Evolutionary conservation across 2,797 vertebrate genomes (phyloP), one percentile per base, ranked within the genome.

Genomic region (Toxotes lorentzi): DNA sequence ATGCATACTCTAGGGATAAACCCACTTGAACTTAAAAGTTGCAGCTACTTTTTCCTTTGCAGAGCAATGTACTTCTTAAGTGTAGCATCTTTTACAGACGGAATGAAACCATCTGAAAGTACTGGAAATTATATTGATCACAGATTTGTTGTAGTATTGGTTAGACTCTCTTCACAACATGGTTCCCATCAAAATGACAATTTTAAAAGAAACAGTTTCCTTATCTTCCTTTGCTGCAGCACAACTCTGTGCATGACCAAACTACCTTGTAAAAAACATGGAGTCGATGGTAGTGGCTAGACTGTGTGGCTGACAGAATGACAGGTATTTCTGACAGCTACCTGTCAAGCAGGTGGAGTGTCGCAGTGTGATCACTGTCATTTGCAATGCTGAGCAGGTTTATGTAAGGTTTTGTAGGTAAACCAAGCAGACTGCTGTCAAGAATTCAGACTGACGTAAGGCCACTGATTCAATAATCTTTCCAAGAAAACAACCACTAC

Each of bases 381-480:
- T 91, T 92, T 91, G 86, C 84, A 90, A 88, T 90, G 88, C 82
- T 81, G 81, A 90, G 40, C 83, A 88, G 83, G 82, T 88, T 87
- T 80, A 83, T 62, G 60, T 58, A 71, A 76, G 67, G 74, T 68
- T 71, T 58, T 70, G 63, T 41, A 34, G 70, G 75, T 76, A 87
- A 90, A 89, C 69, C 79, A 63, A 59, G 69, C 78, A 53, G 57
- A 68, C 79, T 76, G 70, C 81, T 86, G 84, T 87, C 80, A 79
- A 67, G 24, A 82, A 84, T 69, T 76, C 45, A 71, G 68, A 72
- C 72, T 60, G 57, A 71, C 74, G 35, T 41, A 19, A 71, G 73
- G 67, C 79, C 66, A 45, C 35, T 47, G 54, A 76, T 82, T 85
- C 82, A 66, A 82, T 79, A 56, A 41, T 71, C 34, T 63, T 41